phyloP scores from a whole-genome alignment of 2,888 invertebrate genomes.

The Zootermopsis nevadensis region DNA sequence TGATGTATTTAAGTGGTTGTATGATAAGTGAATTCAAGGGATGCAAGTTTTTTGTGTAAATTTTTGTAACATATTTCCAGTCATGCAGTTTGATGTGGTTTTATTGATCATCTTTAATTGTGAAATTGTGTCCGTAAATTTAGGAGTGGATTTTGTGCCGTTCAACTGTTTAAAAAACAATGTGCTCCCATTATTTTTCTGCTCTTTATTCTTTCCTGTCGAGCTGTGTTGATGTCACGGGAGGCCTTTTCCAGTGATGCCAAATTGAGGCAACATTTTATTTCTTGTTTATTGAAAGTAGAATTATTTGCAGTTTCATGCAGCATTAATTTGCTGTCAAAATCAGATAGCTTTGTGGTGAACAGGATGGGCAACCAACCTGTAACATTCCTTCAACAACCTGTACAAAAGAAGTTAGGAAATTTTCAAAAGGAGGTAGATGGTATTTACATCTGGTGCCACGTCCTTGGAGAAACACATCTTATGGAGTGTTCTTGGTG shows the following conservation, averaged over 20 bases:
- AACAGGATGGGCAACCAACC: slow-evolving; percentile 53
- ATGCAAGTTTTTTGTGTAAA: slow-evolving; percentile 54
- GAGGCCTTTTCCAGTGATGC: slow-evolving; percentile 51
- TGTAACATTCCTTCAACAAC: slow-evolving; percentile 54
- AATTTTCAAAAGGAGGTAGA: slow-evolving; percentile 45
- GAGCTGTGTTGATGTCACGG: slow-evolving; percentile 53
- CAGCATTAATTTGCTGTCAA: slow-evolving; percentile 48
- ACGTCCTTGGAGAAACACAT: slow-evolving; percentile 43
- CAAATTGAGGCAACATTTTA: slow-evolving; percentile 48
- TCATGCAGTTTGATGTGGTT: slow-evolving; percentile 54
- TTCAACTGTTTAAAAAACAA: slow-evolving; percentile 53
- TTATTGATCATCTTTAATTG: slow-evolving; percentile 55
- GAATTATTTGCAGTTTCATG: slow-evolving; percentile 45
- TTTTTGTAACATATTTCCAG: slow-evolving; percentile 54
- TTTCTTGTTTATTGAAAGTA: slow-evolving; percentile 44
- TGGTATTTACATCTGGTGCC: slow-evolving; percentile 50
- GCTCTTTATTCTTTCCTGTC: slow-evolving; percentile 53
- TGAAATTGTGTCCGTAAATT: slow-evolving; percentile 54
- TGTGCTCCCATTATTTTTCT: slow-evolving; percentile 54
- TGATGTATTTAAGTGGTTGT: slow-evolving; percentile 54
- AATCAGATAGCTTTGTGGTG: slow-evolving; percentile 53
- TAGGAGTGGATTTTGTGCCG: slow-evolving; percentile 55
- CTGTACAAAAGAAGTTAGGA: slow-evolving; percentile 52
- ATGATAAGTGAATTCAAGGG: slow-evolving; percentile 53
- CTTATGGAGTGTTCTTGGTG: slow-evolving; percentile 36